Evolutionary conservation across 2,888 invertebrate species (phyloP), one percentile per base, ranked within the genome.

Genomic region (Patella pellucida): DNA sequence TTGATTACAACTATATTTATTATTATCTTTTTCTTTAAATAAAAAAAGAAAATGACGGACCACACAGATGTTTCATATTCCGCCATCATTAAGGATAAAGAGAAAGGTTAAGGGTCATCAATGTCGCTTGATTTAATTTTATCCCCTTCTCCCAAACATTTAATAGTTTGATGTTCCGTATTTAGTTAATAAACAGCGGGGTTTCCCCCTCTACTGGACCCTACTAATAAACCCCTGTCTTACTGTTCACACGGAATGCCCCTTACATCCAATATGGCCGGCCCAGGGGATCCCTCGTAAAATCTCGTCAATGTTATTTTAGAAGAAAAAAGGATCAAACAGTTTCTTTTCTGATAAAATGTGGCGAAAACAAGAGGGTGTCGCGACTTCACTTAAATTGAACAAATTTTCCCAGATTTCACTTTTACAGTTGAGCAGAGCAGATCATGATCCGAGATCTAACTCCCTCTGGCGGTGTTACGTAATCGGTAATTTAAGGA

Each of bases 251-350:
- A 23, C 62, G 62, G 62, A 23, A n/a, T 23, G 19, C 23, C 62
- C 62, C 62, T 62, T 23, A 23, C 23, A 62, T 23, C 62, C 19
- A 62, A 62, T 62, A 62, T 62, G 62, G 62, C 62, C 19, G 62
- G 12, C 62, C 62, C 62, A 19, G 41, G 23, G 19, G 62, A 62
- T 23, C 11, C 62, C 62, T 62, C 62, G 62, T 62, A 62, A 62
- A 62, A 62, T 62, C 23, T 62, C 62, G 19, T 62, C 62, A 62
- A 62, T 62, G 62, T 62, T 62, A 62, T 62, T 62, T 62, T 62
- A 62, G 62, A 62, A 23, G 19, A 23, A 23, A 62, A 62, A 23
- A 9, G 62, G 62, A 62, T 62, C 62, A 62, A 62, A 62, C 62
- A 62, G 14, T 23, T 62, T 62, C 62, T 62, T 62, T 19, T 62